phyloP scores from a whole-genome alignment of 2,113 vertebrate genomes.

The Oreotrochilus melanogaster region DNA sequence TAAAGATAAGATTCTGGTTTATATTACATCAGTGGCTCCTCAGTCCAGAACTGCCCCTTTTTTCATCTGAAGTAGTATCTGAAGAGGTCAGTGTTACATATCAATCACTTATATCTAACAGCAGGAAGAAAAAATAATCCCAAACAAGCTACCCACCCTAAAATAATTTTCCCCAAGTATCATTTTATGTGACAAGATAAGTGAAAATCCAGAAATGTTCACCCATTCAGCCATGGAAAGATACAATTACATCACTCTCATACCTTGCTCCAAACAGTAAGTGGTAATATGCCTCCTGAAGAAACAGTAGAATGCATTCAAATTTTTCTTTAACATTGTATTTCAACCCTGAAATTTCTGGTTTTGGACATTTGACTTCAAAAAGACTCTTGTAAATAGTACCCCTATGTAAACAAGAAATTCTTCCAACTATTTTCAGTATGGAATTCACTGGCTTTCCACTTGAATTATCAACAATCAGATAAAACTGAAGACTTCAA shows the following conservation, averaged over 20 bases:
- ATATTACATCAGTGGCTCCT: too few relatives aligned
- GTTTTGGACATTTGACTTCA: not conserved
- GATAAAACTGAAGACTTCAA: not conserved
- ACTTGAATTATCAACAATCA: not conserved
- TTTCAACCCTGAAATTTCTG: not conserved
- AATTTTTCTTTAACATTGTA: not conserved
- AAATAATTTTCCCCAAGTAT: too few relatives aligned
- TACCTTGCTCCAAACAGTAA: not conserved
- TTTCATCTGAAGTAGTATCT: too few relatives aligned
- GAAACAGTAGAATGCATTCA: not conserved
- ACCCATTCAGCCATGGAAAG: not conserved
- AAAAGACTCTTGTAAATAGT: not conserved
- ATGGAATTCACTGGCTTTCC: not conserved
- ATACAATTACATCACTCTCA: not conserved
- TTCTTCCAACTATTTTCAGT: not conserved
- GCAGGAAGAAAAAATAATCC: too few relatives aligned
- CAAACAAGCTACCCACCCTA: too few relatives aligned
- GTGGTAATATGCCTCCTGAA: not conserved
- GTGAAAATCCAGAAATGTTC: not conserved
- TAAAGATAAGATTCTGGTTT: too few relatives aligned
- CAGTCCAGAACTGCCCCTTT: too few relatives aligned
- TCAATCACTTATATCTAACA: too few relatives aligned
- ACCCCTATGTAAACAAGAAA: not conserved
- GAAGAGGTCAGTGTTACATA: too few relatives aligned
- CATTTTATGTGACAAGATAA: not conserved